Evolutionary conservation across 2,113 vertebrate genomes (phyloP).

Genomic region (Nycticorax nycticorax): DNA sequence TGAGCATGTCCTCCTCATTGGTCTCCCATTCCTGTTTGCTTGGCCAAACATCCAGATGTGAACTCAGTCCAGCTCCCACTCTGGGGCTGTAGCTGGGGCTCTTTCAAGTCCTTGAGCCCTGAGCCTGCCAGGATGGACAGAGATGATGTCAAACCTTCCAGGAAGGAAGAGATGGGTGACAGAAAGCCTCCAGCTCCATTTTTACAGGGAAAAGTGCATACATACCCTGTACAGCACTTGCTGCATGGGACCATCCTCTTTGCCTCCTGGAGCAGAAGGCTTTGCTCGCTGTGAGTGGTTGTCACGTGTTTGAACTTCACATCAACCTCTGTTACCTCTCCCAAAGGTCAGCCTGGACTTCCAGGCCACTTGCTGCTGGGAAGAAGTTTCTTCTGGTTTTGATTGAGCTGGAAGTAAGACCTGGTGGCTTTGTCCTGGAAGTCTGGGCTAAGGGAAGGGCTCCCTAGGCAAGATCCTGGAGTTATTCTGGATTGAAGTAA

Average conservation of each 20-base stretch:
- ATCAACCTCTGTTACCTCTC: background rate
- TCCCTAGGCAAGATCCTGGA: background rate
- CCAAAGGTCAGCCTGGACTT: background rate
- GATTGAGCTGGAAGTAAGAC: background rate
- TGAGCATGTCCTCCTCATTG: background rate
- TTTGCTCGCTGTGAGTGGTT: background rate
- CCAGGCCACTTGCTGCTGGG: background rate
- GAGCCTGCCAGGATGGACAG: background rate
- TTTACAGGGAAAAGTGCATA: rapidly evolving
- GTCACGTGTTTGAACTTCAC: background rate
- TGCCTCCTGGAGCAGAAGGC: background rate
- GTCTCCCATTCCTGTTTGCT: background rate
- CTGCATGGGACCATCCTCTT: background rate
- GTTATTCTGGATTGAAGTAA: background rate
- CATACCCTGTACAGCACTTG: rapidly evolving
- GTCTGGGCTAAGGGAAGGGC: background rate
- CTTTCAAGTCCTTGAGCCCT: background rate
- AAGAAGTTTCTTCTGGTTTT: background rate
- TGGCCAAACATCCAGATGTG: background rate
- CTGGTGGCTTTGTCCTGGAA: background rate
- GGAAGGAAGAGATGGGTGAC: background rate
- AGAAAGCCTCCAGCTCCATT: background rate
- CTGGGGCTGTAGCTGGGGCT: background rate
- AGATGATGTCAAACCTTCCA: background rate
- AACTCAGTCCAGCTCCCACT: background rate